phyloP scores from a whole-genome alignment of 1,140 invertebrate species.

The Drosophila bifasciata region DNA sequence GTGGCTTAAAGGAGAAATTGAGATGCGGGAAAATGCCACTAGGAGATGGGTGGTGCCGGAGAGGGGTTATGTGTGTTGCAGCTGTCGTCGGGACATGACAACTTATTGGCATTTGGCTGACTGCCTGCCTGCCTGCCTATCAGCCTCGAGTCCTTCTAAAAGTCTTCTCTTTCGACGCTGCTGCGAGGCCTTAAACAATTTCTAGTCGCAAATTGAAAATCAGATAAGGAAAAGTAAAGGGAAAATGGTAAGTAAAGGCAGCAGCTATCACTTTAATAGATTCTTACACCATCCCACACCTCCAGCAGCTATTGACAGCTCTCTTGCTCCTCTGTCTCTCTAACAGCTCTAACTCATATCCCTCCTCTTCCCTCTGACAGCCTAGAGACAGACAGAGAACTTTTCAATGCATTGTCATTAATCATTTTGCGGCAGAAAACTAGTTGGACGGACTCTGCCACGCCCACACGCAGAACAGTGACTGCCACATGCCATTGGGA shows the following conservation, averaged over 20 bases:
- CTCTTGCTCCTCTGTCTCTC: constrained; percentile 1
- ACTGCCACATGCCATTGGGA: constrained; percentile 51
- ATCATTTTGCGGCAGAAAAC: constrained; percentile 75
- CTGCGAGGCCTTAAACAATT: constrained; percentile 41
- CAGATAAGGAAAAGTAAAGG: no score
- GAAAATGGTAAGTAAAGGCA: no score
- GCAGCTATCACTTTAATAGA: constrained; percentile 36
- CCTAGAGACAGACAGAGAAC: constrained; percentile 23
- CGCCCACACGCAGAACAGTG: constrained; percentile 40
- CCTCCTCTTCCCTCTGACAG: constrained; percentile 48
- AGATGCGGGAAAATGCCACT: background rate
- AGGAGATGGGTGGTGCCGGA: background rate
- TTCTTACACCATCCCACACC: background rate
- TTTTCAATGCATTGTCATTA: constrained; percentile 76
- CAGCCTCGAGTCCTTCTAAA: background rate
- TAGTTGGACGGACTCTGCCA: constrained; percentile 51
- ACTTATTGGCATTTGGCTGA: constrained; percentile 59
- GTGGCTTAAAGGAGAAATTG: constrained; percentile 30
- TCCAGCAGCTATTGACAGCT: background rate
- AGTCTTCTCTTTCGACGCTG: background rate
- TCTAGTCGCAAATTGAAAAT: constrained; percentile 54
- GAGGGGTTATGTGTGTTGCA: constrained; percentile 52
- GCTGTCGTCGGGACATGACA: constrained; percentile 50
- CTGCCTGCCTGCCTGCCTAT: constrained; percentile 23
- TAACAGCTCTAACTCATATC: constrained; percentile 6